Evolutionary conservation across 2,888 invertebrate species (phyloP).

Genomic region (Parasteatoda lunata): DNA sequence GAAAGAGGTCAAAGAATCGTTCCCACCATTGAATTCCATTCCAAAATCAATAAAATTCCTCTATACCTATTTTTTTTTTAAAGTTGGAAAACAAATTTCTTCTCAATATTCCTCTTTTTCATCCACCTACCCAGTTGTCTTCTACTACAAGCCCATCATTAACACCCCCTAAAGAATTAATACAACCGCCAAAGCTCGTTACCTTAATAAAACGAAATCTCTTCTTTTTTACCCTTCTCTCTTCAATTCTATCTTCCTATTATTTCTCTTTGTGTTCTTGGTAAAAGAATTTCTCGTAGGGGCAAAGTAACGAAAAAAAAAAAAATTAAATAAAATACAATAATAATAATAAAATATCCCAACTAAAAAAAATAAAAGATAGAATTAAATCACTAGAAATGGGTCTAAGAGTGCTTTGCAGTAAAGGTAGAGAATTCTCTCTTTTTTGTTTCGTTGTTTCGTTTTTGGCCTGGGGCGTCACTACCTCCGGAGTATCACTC

Average conservation of each 20-base stretch:
- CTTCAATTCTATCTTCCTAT: too few relatives aligned
- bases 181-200: conserved; percentile 42
- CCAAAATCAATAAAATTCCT: too few relatives aligned
- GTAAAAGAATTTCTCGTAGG: neutral
- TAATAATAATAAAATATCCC: neutral
- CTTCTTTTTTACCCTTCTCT: too few relatives aligned
- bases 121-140: too few relatives aligned
- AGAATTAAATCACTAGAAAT: conserved; percentile 13
- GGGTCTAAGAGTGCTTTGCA: neutral
- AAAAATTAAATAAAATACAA: neutral
- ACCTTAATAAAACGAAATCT: conserved; percentile 39
- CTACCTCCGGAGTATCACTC: conserved; percentile 36
- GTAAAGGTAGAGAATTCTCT: conserved; percentile 29
- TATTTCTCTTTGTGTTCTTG: conserved; percentile 15
- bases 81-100: too few relatives aligned
- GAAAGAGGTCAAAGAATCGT: too few relatives aligned
- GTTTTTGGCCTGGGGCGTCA: conserved; percentile 25
- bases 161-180: conserved; percentile 44
- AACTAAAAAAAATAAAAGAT: conserved; percentile 3
- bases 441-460: conserved; percentile 22
- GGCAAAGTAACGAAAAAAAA: neutral
- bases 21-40: too few relatives aligned
- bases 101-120: too few relatives aligned
- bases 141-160: conserved; percentile 16
- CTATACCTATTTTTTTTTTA: too few relatives aligned